Percentiles rank a stretch among this genome's conserved stretches.
phyloP scores from a whole-genome alignment of 1,140 invertebrate species.

The Holotrichia oblita region DNA sequence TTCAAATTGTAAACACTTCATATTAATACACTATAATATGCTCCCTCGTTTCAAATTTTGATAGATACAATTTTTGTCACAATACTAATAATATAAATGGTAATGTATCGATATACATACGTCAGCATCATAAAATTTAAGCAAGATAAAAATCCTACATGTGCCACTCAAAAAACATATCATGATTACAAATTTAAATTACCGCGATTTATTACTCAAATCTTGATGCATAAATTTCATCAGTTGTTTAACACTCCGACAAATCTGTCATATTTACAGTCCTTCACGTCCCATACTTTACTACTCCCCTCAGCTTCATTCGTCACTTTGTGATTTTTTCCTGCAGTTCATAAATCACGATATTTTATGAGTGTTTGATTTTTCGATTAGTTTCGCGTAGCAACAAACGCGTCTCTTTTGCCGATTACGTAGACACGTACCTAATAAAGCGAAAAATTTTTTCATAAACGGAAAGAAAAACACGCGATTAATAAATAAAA shows the following conservation, averaged over 20 bases:
- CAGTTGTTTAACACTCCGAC: constrained; percentile 18
- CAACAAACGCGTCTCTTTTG: background rate
- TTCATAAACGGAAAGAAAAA: background rate
- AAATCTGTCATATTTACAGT: constrained; percentile 23
- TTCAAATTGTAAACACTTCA: no score
- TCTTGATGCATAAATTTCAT: constrained; percentile 14
- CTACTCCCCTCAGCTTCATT: background rate
- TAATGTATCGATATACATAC: background rate
- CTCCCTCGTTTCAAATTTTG: no score
- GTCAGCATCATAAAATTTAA: background rate
- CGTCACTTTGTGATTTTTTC: constrained; percentile 4
- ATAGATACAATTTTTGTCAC: no score
- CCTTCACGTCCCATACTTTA: background rate
- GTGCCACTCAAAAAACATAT: background rate
- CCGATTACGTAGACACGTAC: background rate
- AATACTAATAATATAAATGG: no score
- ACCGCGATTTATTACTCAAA: background rate
- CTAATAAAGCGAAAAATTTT: background rate
- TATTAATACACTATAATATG: no score
- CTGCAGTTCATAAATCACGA: constrained; percentile 22
- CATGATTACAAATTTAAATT: constrained; percentile 25
- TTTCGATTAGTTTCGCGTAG: constrained; percentile 24
- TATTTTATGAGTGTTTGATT: constrained; percentile 34
- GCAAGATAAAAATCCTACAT: background rate
- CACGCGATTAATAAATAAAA: constrained; percentile 26